Conservation (phyloP, 1,140 invertebrate species). For the Heliconius congener region DNA sequence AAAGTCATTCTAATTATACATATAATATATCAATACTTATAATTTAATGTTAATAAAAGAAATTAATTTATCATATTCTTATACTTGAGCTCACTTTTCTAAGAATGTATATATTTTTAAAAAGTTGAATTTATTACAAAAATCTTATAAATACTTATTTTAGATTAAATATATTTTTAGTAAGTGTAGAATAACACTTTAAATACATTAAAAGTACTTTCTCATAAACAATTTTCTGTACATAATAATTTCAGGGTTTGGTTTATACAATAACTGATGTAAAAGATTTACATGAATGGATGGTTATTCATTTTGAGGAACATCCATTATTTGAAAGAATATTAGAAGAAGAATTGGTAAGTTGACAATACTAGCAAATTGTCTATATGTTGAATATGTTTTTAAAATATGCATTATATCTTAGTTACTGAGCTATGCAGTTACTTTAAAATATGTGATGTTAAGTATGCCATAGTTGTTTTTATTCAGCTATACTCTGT, state of each 20-base stretch:
- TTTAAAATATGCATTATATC: neutral
- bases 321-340: conserved; percentile 95
- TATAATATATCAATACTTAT: too few relatives aligned
- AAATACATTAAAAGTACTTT: too few relatives aligned
- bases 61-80: too few relatives aligned
- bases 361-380: conserved; percentile 35
- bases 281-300: conserved; percentile 98
- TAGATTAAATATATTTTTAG: too few relatives aligned
- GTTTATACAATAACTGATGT: conserved; percentile 99
- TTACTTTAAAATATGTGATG: neutral
- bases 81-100: too few relatives aligned
- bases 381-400: neutral
- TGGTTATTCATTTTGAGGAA: conserved; percentile 94
- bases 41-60: too few relatives aligned
- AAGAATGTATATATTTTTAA: too few relatives aligned
- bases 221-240: neutral
- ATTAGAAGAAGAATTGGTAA: conserved; percentile 88
- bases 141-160: too few relatives aligned
- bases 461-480: neutral
- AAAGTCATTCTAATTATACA: too few relatives aligned
- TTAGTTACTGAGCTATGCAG: neutral
- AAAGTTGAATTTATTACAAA: too few relatives aligned
- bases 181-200: too few relatives aligned
- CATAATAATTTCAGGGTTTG: conserved; percentile 85
- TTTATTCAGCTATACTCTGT: too few relatives aligned